Percentiles rank a stretch among this genome's conserved stretches.
These are phyloP conservation scores for Melangyna quadrimaculata DNA, from an alignment of 2,888 invertebrate genomes.

Conservation along the genomic window DNA sequence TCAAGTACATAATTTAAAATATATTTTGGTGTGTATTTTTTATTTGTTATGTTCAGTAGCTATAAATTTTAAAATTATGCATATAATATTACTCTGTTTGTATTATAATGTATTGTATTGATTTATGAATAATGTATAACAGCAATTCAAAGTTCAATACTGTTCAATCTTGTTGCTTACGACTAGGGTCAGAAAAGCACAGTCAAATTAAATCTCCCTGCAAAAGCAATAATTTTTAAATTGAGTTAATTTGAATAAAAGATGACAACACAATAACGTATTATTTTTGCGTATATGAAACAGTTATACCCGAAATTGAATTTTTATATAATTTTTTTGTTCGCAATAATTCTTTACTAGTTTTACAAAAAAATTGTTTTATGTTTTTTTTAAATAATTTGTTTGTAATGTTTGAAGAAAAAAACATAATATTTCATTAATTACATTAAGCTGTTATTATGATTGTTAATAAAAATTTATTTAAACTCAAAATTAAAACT, in stretches of 20 bases:
- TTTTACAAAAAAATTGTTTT: slow-evolving; percentile 46
- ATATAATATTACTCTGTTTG: slow-evolving; percentile 2
- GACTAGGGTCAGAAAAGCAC: slow-evolving; percentile 8
- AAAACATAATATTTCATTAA: slow-evolving; percentile 54
- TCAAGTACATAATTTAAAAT: slow-evolving; percentile 48
- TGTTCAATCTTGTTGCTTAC: not conserved
- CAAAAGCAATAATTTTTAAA: slow-evolving; percentile 17
- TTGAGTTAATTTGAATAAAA: slow-evolving; percentile 12
- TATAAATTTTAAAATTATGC: not conserved
- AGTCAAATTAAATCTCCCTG: not conserved
- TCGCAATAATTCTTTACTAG: slow-evolving; percentile 58
- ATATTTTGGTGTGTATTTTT: slow-evolving; percentile 44
- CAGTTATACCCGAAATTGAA: slow-evolving; percentile 41
- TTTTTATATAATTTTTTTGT: slow-evolving; percentile 41
- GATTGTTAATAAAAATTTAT: slow-evolving; percentile 72
- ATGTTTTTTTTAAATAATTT: slow-evolving; percentile 37
- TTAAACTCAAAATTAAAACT: slow-evolving; percentile 47
- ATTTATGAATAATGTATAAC: slow-evolving; percentile 11
- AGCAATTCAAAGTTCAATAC: slow-evolving; percentile 15
- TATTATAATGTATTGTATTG: slow-evolving; percentile 36
- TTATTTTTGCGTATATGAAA: slow-evolving; percentile 37
- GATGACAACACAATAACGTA: slow-evolving; percentile 3
- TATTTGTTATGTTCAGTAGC: slow-evolving; percentile 40
- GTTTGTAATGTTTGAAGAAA: slow-evolving; percentile 43
- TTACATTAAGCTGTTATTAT: slow-evolving; percentile 69